phyloP scores from a whole-genome alignment of 2,888 invertebrate genomes.

The Ochropacha duplaris region DNA sequence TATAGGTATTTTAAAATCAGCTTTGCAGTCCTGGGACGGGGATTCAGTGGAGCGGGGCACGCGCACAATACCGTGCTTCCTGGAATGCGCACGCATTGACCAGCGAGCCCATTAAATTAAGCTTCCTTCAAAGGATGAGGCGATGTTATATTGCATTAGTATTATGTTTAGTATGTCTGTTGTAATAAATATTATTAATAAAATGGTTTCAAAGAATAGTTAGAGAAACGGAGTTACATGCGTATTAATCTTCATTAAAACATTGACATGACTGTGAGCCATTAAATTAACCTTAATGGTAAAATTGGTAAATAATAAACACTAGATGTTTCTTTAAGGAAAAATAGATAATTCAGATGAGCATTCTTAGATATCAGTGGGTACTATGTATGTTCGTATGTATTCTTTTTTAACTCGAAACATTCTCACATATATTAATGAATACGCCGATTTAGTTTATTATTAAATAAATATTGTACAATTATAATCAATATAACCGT shows the following conservation, averaged over 20 bases:
- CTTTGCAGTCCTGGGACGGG: slow-evolving; percentile 19
- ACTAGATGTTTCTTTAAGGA: background rate
- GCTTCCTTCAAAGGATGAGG: too few species aligned
- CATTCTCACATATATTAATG: background rate
- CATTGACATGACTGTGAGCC: background rate
- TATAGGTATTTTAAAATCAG: background rate
- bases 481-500: too few species aligned
- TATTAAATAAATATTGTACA: too few species aligned
- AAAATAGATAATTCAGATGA: background rate
- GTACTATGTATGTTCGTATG: too few species aligned
- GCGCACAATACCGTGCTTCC: slow-evolving; percentile 51
- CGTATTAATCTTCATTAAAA: background rate
- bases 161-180: too few species aligned
- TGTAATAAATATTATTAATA: background rate
- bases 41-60: slow-evolving; percentile 40
- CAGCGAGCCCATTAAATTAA: slow-evolving; percentile 10
- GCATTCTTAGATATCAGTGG: background rate
- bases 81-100: slow-evolving; percentile 23
- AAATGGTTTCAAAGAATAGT: background rate
- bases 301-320: background rate
- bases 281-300: background rate
- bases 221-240: background rate
- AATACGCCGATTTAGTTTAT: too few species aligned
- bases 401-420: background rate
- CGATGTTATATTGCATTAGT: too few species aligned